Evolutionary conservation across 2,888 invertebrate species (phyloP), one percentile per base, ranked within the genome.

Genomic region (Lasioglossum marginatum): DNA sequence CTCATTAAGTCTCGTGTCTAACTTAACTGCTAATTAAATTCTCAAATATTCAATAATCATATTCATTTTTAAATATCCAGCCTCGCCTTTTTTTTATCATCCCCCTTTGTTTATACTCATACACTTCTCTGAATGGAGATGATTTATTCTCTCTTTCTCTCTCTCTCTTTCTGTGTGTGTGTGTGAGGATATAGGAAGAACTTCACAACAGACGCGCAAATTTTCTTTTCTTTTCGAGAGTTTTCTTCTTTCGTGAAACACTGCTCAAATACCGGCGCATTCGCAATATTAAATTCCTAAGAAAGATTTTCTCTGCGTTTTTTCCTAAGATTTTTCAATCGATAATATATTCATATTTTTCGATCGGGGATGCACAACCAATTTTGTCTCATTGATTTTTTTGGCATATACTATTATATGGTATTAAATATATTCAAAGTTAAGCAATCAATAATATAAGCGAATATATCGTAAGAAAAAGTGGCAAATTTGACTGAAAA

Each of bases 251-350:
- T 27, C 68, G 57, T 79, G 77, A 45, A 66, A 86, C 82, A 79
- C 70, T 77, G 85, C 79, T 90, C 74, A 89, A 92, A 92, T 90
- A 86, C 88, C 89, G 86, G 90, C 86, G 90, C 88, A 91, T 88
- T 90, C 86, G 80, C 89, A 91, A 92, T 91, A 92, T 87, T 88
- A 91, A 87, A 89, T 92, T 91, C 86, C 71, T 83, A 78, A 66
- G 37, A 16, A 16, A 66, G 19, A 19, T 66, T 31, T 19, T 66
- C 45, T 34, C 27, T 73, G 52, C 27, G 3, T 52, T n/a, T 73
- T 10, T 12, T 70, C 77, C 70, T 71, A 81, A 77, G 81, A 79
- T 60, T 83, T 68, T 68, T 68, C 48, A 68, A 37, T 37, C 66
- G 72, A 71, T 66, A 45, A 74, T 72, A 27, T 31, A 19, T n/a